Evolutionary conservation across 1,140 invertebrate genomes (phyloP), one percentile per base, ranked within the genome.

Genomic region (Pinna nobilis): DNA sequence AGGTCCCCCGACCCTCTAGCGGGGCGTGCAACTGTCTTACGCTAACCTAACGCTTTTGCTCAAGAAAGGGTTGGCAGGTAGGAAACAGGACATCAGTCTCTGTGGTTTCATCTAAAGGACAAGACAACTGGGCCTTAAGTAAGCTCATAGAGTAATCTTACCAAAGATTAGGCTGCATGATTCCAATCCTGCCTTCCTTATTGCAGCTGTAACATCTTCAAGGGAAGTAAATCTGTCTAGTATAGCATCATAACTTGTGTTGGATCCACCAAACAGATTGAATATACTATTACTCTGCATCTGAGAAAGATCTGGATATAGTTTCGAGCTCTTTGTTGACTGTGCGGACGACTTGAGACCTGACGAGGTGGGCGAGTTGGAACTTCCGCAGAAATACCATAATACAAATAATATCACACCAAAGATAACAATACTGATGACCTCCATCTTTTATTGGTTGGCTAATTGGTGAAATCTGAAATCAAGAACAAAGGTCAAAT

Each of bases 131-230:
- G 33, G 37, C 23, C 23, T 59, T 33, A 59, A 59, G 37, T 59
- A 18, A 15, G 37, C 5, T 18, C 7, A 15, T 7, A 63, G 20
- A 37, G 11, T 33, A 50, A 7, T 74, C 82, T 82, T 69, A 86
- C 84, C 90, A 84, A 86, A 88, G 55, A 88, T 86, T 7, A 90
- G 80, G 74, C 90, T 89, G 47, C 88, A 88, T 15, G 83, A 83
- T 71, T 90, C 89, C n/a, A 90, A 78, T 37, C 89, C 89, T 59
- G 89, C 89, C 78, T 86, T 79, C 28, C 77, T 64, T 20, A 89
- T 83, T 15, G 85, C 82, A 9, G 74, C 72, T 23, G 78, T 83
- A 3, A 89, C 86, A 70, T 89, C 86, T 2, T 85, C 85, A n/a
- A 87, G 79, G 15, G 69, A 78, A 2, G 79, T 73, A 73, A 88